Evolutionary conservation across 2,797 vertebrate genomes (phyloP).

Genomic region (Rhodeus uyekii): DNA sequence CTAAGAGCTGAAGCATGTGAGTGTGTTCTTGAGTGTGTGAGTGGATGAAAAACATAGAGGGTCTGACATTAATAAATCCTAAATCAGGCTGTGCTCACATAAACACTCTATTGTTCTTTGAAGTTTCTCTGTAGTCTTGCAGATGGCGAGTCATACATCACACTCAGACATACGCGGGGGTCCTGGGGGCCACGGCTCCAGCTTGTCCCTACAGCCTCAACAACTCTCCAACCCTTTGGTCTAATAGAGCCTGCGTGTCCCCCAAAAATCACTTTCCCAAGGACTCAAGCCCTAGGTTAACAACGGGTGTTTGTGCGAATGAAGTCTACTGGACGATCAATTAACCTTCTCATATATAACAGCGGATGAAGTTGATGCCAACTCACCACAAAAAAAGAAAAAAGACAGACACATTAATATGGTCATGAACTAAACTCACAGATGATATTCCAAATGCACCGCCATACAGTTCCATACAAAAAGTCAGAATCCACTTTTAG

Average conservation of each 20-base stretch:
- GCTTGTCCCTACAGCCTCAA: constrained; percentile 58
- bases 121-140: constrained; percentile 67
- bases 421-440: constrained; percentile 61
- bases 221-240: constrained; percentile 42
- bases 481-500: background rate
- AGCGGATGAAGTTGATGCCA: constrained; percentile 65
- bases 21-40: constrained; percentile 45
- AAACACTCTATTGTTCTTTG: constrained; percentile 79
- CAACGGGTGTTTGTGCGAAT: constrained; percentile 72
- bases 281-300: constrained; percentile 68
- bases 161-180: constrained; percentile 44
- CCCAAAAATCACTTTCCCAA: constrained; percentile 51
- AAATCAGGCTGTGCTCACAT: constrained; percentile 76
- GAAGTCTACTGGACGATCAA: constrained; percentile 72
- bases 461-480: constrained; percentile 13
- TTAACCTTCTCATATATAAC: constrained; percentile 70
- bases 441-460: constrained; percentile 18
- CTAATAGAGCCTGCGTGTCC: constrained; percentile 33
- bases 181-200: constrained; percentile 33
- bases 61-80: constrained; percentile 75
- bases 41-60: constrained; percentile 51
- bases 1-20: constrained; percentile 27
- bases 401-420: constrained; percentile 6
- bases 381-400: constrained; percentile 65
- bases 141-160: constrained; percentile 61